These are phyloP conservation scores for Epizoanthus scotinus DNA, from an alignment of 92 coral and sea anemone genomes.

Conservation along the genomic window DNA sequence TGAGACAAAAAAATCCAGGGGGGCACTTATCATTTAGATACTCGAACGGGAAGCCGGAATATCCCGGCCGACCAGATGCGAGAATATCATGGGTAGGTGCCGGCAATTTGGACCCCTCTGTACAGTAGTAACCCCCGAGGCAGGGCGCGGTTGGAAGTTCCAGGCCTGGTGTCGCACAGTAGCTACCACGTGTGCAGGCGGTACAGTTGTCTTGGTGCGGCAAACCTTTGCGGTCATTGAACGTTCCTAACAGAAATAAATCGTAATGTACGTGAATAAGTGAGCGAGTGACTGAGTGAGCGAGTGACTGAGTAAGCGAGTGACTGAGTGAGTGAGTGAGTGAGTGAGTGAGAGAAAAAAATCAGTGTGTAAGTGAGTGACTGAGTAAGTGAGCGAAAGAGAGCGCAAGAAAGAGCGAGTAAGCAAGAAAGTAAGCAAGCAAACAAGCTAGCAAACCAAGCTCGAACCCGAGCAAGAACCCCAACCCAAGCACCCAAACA, in stretches of 20 bases:
- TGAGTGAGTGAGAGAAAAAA: no score
- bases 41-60: conserved; percentile 64
- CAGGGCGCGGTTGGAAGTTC: conserved; percentile 78
- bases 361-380: no score
- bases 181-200: conserved; percentile 78
- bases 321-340: no score
- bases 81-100: conserved; percentile 76
- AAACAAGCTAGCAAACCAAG: no score
- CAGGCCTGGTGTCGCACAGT: conserved; percentile 83
- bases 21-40: conserved; percentile 94
- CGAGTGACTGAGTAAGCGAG: no score
- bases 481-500: no score
- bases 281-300: no score
- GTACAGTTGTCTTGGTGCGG: conserved; percentile 76
- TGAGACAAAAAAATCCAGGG: conserved; percentile 88
- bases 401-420: no score
- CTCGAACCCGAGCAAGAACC: no score
- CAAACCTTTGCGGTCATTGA: conserved; percentile 72
- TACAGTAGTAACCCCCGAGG: conserved; percentile 90
- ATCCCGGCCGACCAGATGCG: conserved; percentile 48
- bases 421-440: no score
- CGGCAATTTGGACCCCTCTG: conserved; percentile 75
- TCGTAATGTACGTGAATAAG: not conserved
- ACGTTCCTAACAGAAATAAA: conserved; percentile 63
- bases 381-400: no score